Evolutionary conservation across 1,140 invertebrate species (phyloP).

Genomic region (Portunus trituberculatus): DNA sequence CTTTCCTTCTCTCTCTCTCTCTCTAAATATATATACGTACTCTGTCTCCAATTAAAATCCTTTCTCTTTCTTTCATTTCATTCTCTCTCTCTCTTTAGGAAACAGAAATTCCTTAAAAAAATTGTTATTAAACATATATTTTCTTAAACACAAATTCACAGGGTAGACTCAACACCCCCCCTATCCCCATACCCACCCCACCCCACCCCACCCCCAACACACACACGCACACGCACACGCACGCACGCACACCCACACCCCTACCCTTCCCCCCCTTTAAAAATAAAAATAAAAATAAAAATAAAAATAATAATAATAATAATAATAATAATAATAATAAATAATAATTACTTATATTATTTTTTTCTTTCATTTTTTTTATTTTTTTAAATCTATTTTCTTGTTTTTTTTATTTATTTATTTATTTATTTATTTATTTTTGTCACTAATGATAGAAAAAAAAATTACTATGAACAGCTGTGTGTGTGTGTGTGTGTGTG

Average conservation of each 20-base stretch:
- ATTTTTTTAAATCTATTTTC: background rate
- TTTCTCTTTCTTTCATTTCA: no score
- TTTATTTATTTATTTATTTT: background rate
- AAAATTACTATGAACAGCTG: background rate
- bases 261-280: no score
- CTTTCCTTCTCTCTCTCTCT: no score
- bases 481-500: slow-evolving; percentile 20
- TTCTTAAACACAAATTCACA: background rate
- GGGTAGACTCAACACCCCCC: background rate
- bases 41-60: background rate
- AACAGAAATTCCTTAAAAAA: background rate
- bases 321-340: slow-evolving; percentile 26
- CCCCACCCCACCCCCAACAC: no score
- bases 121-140: background rate
- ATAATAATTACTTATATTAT: background rate
- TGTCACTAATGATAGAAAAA: background rate
- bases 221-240: no score
- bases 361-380: background rate
- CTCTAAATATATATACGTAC: background rate
- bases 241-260: no score
- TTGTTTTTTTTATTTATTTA: background rate
- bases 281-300: background rate
- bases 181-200: no score
- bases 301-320: background rate
- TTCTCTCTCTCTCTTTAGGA: no score